Conservation (phyloP, 2,113 vertebrate genomes). For the Hippocampus comes region DNA sequence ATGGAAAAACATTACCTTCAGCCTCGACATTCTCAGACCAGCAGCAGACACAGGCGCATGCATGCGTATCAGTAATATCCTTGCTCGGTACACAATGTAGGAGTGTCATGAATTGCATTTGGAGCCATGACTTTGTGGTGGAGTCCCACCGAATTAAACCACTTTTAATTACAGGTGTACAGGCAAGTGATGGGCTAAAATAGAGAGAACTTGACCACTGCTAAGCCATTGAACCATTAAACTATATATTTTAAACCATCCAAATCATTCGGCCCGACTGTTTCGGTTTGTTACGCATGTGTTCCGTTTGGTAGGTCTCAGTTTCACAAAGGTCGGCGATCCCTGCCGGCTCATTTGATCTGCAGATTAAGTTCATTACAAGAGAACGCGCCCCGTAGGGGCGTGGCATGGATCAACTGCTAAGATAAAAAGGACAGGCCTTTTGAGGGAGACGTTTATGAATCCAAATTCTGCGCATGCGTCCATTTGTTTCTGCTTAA, state of each 20-base stretch:
- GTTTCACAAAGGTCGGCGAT: constrained; percentile 27
- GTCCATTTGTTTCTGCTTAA: background rate
- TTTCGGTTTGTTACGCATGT: too few relatives aligned
- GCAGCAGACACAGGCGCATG: constrained; percentile 11
- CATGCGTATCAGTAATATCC: constrained; percentile 2
- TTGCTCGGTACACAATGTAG: constrained; percentile 29
- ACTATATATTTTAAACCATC: too few relatives aligned
- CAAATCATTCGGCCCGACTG: too few relatives aligned
- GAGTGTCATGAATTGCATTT: constrained; percentile 29
- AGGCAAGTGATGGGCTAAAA: constrained; percentile 8
- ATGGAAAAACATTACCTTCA: constrained; percentile 72
- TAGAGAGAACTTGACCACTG: background rate
- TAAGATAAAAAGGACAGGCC: constrained; percentile 26
- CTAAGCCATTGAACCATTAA: too few relatives aligned
- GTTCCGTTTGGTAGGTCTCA: background rate
- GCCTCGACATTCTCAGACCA: constrained; percentile 39
- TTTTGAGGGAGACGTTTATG: constrained; percentile 1
- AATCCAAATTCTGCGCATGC: background rate
- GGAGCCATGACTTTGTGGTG: constrained; percentile 37
- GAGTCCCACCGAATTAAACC: constrained; percentile 35
- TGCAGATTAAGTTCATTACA: constrained; percentile 52
- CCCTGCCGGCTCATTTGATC: constrained; percentile 33
- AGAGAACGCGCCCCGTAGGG: constrained; percentile 32
- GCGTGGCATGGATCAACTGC: constrained; percentile 35
- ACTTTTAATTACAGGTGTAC: background rate